Evolutionary conservation across 2,797 vertebrate species (phyloP).

Genomic region (Peromyscus attwateri): DNA sequence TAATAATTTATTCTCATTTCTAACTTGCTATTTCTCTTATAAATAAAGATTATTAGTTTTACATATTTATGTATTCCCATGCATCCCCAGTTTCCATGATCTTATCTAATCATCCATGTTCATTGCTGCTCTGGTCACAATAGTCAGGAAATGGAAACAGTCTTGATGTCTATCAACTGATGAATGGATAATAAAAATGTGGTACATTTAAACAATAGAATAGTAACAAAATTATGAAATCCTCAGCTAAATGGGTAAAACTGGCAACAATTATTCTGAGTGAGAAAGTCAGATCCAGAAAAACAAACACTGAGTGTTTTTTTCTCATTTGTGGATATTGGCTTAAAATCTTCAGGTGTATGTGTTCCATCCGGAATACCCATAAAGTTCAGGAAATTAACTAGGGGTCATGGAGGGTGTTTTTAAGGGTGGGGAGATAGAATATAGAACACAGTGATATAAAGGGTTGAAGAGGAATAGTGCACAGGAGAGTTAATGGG

Average conservation of each 20-base stretch:
- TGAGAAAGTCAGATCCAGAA: background rate
- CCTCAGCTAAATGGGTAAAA: background rate
- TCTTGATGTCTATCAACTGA: background rate
- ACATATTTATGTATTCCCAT: background rate
- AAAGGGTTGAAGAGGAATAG: background rate
- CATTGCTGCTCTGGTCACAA: background rate
- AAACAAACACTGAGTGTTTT: background rate
- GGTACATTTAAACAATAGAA: too few relatives aligned
- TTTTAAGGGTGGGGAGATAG: background rate
- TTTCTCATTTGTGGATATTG: background rate
- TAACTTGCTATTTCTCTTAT: constrained; percentile 1
- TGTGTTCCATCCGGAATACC: background rate
- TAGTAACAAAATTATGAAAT: background rate
- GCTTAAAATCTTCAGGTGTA: background rate
- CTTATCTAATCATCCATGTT: background rate
- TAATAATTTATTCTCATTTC: background rate
- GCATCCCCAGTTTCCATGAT: background rate
- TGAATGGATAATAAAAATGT: background rate
- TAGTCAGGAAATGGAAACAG: background rate
- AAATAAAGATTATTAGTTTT: background rate
- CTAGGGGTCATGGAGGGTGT: too few relatives aligned
- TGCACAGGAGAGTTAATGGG: too few relatives aligned
- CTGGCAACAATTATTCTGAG: background rate
- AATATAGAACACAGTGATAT: background rate
- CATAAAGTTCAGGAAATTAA: background rate